Base-by-base conservation (phyloP, 2,888 invertebrate species). In the Drosophila prostipennis region DNA sequence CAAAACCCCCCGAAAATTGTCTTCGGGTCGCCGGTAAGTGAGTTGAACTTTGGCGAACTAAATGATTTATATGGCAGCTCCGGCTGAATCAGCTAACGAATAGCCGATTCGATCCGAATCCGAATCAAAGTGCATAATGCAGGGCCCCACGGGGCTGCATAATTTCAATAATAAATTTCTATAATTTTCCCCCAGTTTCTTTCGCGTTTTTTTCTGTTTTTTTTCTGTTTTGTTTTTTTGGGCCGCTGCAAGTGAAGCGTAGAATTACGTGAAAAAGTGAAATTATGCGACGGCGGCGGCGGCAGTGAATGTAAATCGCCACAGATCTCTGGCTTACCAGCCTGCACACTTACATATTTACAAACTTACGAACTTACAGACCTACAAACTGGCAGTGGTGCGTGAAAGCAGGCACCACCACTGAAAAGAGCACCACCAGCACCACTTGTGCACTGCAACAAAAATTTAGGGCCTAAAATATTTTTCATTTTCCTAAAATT, bases 201-300 rank as follows among this genome's bases (percentile, higher is more conserved):
- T 64, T 55, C 29, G 26, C 36, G 48, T 6, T 14, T 11, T 16
- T 32, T 14, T 56, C 37, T 3, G 23, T 60, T 45, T n/a, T 7
- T n/a, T 26, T 16, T 40, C 19, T 39, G 16, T 40, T 67, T n/a
- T 26, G 3, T 42, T 42, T 39, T 16, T 40, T 67, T 52, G 55
- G 16, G 57, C 3, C 39, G 75, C 45, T 65, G 84, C 82, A 88
- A 86, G 84, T 86, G 84, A 84, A 87, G 81, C 87, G 76, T 84
- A 84, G 83, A 88, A 84, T 84, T 88, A 84, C 87, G 81, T 87
- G 89, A 86, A 84, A 72, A 84, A 84, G 83, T 88, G 83, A 88
- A 84, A 84, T 88, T 88, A 83, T 87, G 76, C 80, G 71, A 60
- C 72, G 56, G 48, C 65, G 72, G 46, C 65, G 72, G 72, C 72